phyloP scores from a whole-genome alignment of 2,888 invertebrate species.

The Myopa testacea region DNA sequence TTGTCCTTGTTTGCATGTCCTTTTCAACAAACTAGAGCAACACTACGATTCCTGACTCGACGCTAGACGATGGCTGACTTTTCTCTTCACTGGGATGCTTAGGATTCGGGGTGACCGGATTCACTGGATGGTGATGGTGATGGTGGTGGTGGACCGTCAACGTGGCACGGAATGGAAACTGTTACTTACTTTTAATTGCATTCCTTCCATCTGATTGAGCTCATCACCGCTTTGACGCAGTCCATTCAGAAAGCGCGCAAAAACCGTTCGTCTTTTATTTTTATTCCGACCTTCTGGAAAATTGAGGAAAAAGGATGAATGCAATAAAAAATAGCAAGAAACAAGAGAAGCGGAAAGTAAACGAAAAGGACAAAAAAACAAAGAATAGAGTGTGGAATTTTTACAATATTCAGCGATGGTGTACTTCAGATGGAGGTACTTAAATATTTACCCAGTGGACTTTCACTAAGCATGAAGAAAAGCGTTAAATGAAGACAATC shows the following conservation, averaged over 20 bases:
- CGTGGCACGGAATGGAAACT: slow-evolving; percentile 26
- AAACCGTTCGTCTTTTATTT: slow-evolving; percentile 66
- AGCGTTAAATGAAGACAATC: not conserved
- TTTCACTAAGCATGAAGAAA: not conserved
- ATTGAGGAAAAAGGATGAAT: slow-evolving; percentile 29
- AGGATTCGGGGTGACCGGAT: too few relatives aligned
- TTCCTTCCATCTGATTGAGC: slow-evolving; percentile 66
- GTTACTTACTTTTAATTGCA: slow-evolving; percentile 67
- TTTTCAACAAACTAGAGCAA: not conserved
- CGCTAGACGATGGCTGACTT: not conserved
- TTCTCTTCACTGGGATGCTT: too few relatives aligned
- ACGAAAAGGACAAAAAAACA: not conserved
- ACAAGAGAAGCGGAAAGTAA: slow-evolving; percentile 9
- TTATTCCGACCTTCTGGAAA: slow-evolving; percentile 66
- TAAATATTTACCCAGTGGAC: not conserved
- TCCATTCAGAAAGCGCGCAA: slow-evolving; percentile 66
- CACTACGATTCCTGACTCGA: not conserved
- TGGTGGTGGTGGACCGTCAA: not conserved
- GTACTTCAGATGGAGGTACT: not conserved
- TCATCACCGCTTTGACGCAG: slow-evolving; percentile 66
- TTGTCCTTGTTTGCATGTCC: slow-evolving; percentile 10
- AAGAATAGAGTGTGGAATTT: not conserved
- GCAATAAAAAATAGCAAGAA: not conserved
- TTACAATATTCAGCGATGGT: not conserved
- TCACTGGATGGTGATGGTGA: too few relatives aligned